phyloP scores from a whole-genome alignment of 2,113 vertebrate genomes.

The Taurulus bubalis region DNA sequence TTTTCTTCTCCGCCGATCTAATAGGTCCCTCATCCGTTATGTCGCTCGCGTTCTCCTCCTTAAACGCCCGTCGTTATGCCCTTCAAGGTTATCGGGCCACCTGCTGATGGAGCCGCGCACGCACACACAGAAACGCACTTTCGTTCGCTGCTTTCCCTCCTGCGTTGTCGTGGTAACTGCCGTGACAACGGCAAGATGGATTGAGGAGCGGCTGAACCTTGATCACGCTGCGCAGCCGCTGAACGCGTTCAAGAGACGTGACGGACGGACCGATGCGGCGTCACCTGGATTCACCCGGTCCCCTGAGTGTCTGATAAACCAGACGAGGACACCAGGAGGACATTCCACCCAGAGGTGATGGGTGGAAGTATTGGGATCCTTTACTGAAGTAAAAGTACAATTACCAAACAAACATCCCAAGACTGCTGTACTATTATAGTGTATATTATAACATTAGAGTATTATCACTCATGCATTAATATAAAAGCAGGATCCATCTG shows the following conservation, averaged over 20 bases:
- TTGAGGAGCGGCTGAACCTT: neutral
- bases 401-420: neutral
- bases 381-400: neutral
- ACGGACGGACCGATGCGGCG: neutral
- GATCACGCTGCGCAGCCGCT: neutral
- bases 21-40: neutral
- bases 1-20: neutral
- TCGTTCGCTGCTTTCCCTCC: neutral
- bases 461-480: neutral
- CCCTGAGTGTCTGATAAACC: neutral
- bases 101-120: constrained; percentile 31
- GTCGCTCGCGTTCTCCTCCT: constrained; percentile 23
- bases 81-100: constrained; percentile 46
- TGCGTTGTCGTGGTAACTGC: constrained; percentile 10
- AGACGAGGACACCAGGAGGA: neutral
- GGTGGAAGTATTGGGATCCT: neutral
- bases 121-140: constrained; percentile 34
- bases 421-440: neutral
- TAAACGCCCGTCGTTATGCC: constrained; percentile 23
- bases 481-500: neutral
- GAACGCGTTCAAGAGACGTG: neutral
- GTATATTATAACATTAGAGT: neutral
- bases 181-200: neutral
- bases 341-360: too few species aligned
- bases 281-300: neutral